Evolutionary conservation across 2,797 vertebrate genomes (phyloP).

Genomic region (Microctenopoma steveboyesi): DNA sequence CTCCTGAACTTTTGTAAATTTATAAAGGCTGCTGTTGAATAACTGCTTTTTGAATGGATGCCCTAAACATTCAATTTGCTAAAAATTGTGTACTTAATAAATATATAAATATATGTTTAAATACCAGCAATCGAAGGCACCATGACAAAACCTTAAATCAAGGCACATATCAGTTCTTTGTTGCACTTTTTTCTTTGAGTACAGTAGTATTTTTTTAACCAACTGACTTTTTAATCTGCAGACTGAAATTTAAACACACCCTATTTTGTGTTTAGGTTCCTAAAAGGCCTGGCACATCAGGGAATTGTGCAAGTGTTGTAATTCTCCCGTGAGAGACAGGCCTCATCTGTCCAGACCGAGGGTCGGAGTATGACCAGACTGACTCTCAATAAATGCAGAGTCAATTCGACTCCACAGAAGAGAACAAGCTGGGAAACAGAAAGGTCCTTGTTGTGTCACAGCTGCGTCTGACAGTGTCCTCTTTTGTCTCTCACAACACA

Average conservation of each 20-base stretch:
- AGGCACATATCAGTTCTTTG: too few relatives aligned
- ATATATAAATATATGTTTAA: too few relatives aligned
- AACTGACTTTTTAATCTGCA: background rate
- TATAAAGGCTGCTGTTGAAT: too few relatives aligned
- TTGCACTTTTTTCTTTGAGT: too few relatives aligned
- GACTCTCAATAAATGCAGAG: conserved; percentile 39
- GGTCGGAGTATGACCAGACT: background rate
- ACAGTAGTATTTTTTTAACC: too few relatives aligned
- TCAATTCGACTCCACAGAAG: conserved; percentile 53
- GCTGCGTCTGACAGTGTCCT: conserved; percentile 56
- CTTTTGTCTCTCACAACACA: conserved; percentile 61
- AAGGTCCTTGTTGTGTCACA: conserved; percentile 69
- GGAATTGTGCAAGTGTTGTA: conserved; percentile 17
- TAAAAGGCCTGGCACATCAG: background rate
- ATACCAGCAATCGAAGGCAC: too few relatives aligned
- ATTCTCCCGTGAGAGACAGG: conserved; percentile 45
- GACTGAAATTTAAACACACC: background rate
- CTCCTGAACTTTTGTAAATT: too few relatives aligned
- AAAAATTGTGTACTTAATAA: too few relatives aligned
- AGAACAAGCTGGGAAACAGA: conserved; percentile 64
- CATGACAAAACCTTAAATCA: too few relatives aligned
- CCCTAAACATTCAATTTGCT: too few relatives aligned
- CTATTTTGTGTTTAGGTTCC: background rate
- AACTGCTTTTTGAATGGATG: too few relatives aligned
- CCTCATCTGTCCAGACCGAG: conserved; percentile 43